Evolutionary conservation across 2,888 invertebrate genomes (phyloP), one percentile per base, ranked within the genome.

Genomic region (Synergus umbraculus): DNA sequence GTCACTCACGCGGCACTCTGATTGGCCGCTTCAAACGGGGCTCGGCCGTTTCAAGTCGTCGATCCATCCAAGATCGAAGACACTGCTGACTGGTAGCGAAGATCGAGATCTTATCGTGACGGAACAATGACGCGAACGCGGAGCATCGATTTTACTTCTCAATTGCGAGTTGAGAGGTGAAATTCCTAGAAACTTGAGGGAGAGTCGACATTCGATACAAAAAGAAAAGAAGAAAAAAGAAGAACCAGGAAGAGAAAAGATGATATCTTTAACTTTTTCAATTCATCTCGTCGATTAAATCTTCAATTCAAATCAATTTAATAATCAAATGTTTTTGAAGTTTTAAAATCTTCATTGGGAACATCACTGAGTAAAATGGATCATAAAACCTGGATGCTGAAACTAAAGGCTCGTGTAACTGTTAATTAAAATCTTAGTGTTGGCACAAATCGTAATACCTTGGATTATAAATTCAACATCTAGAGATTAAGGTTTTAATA

Each of bases 1-100:
- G 88, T 89, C 88, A 89, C 88, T 88, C 89, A 88, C 84, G 83
- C 83, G 63, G 76, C 66, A 79, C 76, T 84, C 84, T 87, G 89
- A 89, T 88, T 88, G 88, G 87, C 85, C 66, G n/a, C 44, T 41
- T 66, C 66, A 66, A 66, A 66, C 43, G 43, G 66, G 66, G 66
- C 66, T 66, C 66, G 44, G 66, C 43, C 43, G 12, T 66, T 66
- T 18, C 43, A 43, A 43, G 9, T 43, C 66, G 15, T 66, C 66
- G 43, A 66, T 66, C 66, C 66, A 66, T 66, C 43, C 66, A 43
- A 66, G 66, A 66, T 41, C 43, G 66, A 44, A 66, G 66, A 43
- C 15, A 65, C 12, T 66, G 66, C 66, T 66, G 66, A 43, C 66
- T 66, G 66, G 66, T 66, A 66, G 66, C 66, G 66, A 44, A 66